Base-by-base conservation (phyloP, 2,113 vertebrate species). In the Sander lucioperca region DNA sequence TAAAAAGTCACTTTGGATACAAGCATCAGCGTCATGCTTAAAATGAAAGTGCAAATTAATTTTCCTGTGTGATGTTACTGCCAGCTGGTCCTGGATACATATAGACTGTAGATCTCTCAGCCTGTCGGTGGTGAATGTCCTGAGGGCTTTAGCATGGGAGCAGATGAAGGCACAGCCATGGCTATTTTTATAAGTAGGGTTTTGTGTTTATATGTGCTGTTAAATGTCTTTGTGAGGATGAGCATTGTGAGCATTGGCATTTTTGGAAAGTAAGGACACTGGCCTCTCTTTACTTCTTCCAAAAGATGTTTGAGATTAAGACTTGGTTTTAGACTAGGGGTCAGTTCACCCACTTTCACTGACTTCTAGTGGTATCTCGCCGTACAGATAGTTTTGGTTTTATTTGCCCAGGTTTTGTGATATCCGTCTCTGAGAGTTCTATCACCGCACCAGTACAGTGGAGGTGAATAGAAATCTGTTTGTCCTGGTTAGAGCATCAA, bases 71-170 rank as follows among this genome's bases (percentile, higher is more conserved):
- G 43, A 58, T 47, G 59, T 66, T 62, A 5, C 50, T 5, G 10
- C 19, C 56, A 45, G 63, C 30, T 78, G 69, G 30, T 67, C 33
- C 57, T 47, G 23, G 50, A 43, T 67, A 4, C 10, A 14, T 6
- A 39, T 14, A 25, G 5, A 53, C 74, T 33, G 19, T 12, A 47
- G 33, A 74, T 23, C 36, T 50, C 36, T 67, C 33, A 43, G 15
- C 2, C 64, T 76, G 61, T 79, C 10, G 74, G 45, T 62, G 50
- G 54, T 36, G 39, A 45, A 57, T 50, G 53, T 71, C 82, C 57
- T 48, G 13, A 39, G 51, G 68, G 65, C 18, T 62, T 59, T 36
- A 45, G 18, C 18, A 63, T 12, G 43, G 66, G 66, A 54, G 47
- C 59, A 66, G 51, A 33, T 77, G 48, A 69, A 57, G 56, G 50